Evolutionary conservation across 2,113 vertebrate genomes (phyloP).

Genomic region (Perognathus longimembris): DNA sequence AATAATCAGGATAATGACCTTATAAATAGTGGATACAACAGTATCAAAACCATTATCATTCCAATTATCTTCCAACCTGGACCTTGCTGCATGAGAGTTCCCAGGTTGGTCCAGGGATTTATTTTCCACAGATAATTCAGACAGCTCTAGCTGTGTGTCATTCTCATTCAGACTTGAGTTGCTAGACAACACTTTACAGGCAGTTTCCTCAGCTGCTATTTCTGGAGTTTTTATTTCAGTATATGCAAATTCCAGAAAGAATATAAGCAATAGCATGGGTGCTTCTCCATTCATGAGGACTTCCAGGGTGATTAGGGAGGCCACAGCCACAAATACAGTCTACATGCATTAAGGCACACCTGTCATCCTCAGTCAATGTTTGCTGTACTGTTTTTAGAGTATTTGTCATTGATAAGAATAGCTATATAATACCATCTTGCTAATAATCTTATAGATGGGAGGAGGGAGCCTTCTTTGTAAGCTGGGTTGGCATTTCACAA

Average conservation of each 20-base stretch:
- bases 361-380: conserved; percentile 24
- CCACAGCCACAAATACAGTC: background rate
- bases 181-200: background rate
- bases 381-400: conserved; percentile 4
- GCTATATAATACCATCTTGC: background rate
- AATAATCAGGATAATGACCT: background rate
- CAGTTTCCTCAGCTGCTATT: background rate
- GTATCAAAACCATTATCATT: background rate
- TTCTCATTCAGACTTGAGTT: background rate
- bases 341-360: background rate
- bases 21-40: conserved; percentile 13
- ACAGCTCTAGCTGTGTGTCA: background rate
- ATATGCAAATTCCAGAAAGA: conserved; percentile 12
- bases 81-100: background rate
- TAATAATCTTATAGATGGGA: background rate
- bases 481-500: background rate
- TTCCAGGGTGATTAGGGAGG: conserved; percentile 21
- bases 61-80: background rate
- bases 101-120: background rate
- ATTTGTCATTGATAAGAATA: conserved; percentile 12
- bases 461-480: background rate
- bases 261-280: background rate
- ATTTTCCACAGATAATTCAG: background rate
- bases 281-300: background rate
- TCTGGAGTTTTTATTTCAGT: conserved; percentile 41